A percentile compares a stretch with the other conserved stretches of the same genome.
phyloP scores from a whole-genome alignment of 2,888 invertebrate genomes.

The Elegia similella region DNA sequence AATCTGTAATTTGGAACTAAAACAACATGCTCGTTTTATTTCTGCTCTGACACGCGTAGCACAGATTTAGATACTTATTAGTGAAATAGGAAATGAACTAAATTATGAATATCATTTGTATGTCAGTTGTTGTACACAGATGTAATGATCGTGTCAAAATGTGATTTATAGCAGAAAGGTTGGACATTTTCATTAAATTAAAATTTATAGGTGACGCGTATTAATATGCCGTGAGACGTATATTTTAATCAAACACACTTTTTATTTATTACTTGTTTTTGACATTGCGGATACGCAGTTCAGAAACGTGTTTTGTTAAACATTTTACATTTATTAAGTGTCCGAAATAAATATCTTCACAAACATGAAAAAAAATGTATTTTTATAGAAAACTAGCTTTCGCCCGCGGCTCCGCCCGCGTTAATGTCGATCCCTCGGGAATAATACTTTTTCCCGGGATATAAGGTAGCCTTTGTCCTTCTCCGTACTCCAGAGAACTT shows the following conservation, averaged over 20 bases:
- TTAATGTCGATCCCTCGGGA: too few species aligned
- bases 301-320: too few species aligned
- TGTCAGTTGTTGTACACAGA: slow-evolving; percentile 6
- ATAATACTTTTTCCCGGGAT: too few species aligned
- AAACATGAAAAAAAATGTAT: too few species aligned
- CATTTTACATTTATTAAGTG: too few species aligned
- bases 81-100: slow-evolving; percentile 8
- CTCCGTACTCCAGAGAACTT: too few species aligned
- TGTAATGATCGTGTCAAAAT: slow-evolving; percentile 1
- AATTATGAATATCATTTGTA: slow-evolving; percentile 1
- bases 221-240: background rate
- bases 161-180: background rate
- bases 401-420: too few species aligned
- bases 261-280: background rate
- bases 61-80: slow-evolving; percentile 7
- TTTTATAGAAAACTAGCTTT: too few species aligned
- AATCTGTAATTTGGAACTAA: slow-evolving; percentile 11
- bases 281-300: too few species aligned
- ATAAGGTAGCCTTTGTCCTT: too few species aligned
- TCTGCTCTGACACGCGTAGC: background rate
- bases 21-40: slow-evolving; percentile 3
- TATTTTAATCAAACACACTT: background rate
- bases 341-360: too few species aligned
- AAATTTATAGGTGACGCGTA: background rate
- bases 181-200: slow-evolving; percentile 1